Evolutionary conservation across 2,888 invertebrate species (phyloP).

Genomic region (Gerris lacustris): DNA sequence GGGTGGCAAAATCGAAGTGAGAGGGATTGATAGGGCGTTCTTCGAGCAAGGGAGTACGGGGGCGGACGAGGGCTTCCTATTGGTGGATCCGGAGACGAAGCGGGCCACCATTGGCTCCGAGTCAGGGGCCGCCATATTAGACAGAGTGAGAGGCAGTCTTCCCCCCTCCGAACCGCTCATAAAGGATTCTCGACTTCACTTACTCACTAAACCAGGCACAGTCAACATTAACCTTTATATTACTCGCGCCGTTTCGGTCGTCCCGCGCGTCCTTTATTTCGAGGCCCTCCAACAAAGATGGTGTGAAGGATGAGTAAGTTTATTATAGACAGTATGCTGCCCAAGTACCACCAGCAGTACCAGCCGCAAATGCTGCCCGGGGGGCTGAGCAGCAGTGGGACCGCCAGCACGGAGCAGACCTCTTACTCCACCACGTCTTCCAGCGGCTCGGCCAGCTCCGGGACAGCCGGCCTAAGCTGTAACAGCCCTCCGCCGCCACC

Average conservation of each 20-base stretch:
- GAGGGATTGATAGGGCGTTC: conserved; percentile 11
- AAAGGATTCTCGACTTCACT: conserved; percentile 27
- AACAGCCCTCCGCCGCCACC: conserved; percentile 40
- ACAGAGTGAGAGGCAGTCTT: conserved; percentile 14
- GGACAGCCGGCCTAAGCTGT: conserved; percentile 37
- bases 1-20: conserved; percentile 20
- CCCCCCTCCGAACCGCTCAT: conserved; percentile 16
- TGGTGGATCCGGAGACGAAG: conserved; percentile 34
- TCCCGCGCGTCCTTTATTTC: conserved; percentile 10
- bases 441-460: conserved; percentile 43
- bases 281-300: conserved; percentile 22
- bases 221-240: conserved; percentile 12
- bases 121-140: conserved; percentile 13
- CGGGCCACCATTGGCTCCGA: conserved; percentile 32
- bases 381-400: conserved; percentile 42
- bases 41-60: conserved; percentile 23
- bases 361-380: conserved; percentile 52
- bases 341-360: conserved; percentile 70
- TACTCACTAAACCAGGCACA: conserved; percentile 18
- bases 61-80: conserved; percentile 20
- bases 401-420: conserved; percentile 60
- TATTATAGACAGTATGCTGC: conserved; percentile 95
- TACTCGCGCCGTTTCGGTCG: conserved; percentile 5
- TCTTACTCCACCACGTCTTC: conserved; percentile 41
- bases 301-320: conserved; percentile 72